Evolutionary conservation across 2,113 vertebrate genomes (phyloP).

Genomic region (Cichladusa arquata): DNA sequence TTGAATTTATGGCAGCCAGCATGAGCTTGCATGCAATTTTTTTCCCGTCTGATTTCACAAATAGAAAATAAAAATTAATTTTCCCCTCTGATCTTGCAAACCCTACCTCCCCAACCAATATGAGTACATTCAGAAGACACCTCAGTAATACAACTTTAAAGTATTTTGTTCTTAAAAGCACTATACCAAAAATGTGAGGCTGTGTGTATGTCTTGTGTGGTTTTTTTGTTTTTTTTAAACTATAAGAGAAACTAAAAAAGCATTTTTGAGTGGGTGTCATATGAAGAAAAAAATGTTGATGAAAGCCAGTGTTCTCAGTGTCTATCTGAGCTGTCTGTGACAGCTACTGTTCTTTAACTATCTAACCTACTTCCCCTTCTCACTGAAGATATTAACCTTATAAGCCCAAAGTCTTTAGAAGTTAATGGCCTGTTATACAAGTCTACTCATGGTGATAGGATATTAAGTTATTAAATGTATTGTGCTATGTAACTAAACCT

Average conservation of each 20-base stretch:
- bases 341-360: conserved; percentile 41
- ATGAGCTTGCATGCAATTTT: neutral
- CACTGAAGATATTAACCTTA: conserved; percentile 54
- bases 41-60: neutral
- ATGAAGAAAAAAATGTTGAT: neutral
- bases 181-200: neutral
- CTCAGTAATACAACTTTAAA: neutral
- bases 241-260: neutral
- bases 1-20: neutral
- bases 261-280: neutral
- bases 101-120: neutral
- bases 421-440: conserved; percentile 72
- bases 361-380: conserved; percentile 15
- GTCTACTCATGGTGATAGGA: conserved; percentile 52
- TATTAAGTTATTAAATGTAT: conserved; percentile 70
- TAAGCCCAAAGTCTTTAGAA: conserved; percentile 59
- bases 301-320: neutral
- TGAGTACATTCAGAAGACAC: neutral
- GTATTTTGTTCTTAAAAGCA: neutral
- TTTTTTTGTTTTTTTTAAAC: neutral
- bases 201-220: neutral
- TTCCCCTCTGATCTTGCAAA: neutral
- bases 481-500: conserved; percentile 63
- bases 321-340: neutral
- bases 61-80: neutral